Conservation (phyloP, 2,888 invertebrate species). For the Dynastes maya region DNA sequence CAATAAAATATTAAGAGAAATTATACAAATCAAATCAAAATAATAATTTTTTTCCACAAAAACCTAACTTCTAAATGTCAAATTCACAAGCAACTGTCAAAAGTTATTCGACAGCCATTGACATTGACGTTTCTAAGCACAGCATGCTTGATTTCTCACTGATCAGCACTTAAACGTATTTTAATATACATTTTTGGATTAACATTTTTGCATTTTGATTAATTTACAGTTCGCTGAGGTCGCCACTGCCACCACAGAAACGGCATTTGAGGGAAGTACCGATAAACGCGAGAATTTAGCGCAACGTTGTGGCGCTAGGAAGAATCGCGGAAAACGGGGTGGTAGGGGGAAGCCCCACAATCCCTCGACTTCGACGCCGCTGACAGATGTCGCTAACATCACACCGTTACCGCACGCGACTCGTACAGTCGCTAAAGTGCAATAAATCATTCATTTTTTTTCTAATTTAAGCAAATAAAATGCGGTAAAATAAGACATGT, state of each 20-base stretch:
- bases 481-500: neutral
- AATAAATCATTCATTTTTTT: constrained; percentile 56
- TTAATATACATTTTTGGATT: too few species aligned
- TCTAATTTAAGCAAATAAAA: neutral
- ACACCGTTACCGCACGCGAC: constrained; percentile 60
- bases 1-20: neutral
- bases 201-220: neutral
- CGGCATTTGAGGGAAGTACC: constrained; percentile 74
- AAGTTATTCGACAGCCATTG: too few species aligned
- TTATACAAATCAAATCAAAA: too few species aligned
- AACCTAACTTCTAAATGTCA: too few species aligned
- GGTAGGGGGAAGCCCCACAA: constrained; percentile 70
- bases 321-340: constrained; percentile 71
- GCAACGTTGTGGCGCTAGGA: constrained; percentile 68
- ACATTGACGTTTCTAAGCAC: too few species aligned
- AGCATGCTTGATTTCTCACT: too few species aligned
- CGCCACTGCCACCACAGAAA: constrained; percentile 70
- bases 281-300: constrained; percentile 75
- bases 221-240: constrained; percentile 67
- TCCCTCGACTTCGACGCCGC: constrained; percentile 64
- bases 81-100: too few species aligned
- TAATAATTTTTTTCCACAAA: too few species aligned
- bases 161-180: too few species aligned
- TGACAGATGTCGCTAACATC: constrained; percentile 68
- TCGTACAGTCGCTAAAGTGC: constrained; percentile 62